These are phyloP conservation scores for Zeus faber DNA, from an alignment of 2,113 vertebrate genomes.

Conservation along the genomic window DNA sequence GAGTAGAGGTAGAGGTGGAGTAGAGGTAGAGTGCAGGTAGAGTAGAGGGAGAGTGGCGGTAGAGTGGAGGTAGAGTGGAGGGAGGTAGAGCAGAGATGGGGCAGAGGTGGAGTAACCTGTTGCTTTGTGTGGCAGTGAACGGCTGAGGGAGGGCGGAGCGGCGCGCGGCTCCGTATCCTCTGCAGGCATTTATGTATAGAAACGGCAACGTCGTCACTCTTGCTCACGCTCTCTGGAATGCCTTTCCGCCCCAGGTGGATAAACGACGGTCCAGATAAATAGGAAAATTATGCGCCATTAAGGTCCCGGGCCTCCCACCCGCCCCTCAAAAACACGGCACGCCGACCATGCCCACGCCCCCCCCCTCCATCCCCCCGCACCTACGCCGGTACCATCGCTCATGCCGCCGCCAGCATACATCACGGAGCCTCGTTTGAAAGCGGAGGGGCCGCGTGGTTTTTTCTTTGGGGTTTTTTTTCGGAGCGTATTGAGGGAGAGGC, in stretches of 20 bases:
- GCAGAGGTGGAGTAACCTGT: no score
- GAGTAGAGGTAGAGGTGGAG: no score
- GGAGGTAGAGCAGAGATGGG: no score
- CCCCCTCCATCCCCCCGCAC: conserved; percentile 34
- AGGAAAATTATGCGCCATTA: conserved; percentile 54
- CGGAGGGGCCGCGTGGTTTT: neutral
- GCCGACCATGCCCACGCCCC: conserved; percentile 16
- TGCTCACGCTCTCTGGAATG: conserved; percentile 17
- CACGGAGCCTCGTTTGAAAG: conserved; percentile 20
- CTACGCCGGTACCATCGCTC: conserved; percentile 24
- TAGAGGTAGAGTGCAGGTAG: no score
- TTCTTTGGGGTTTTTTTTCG: no score
- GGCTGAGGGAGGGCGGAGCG: no score
- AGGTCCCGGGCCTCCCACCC: conserved; percentile 36
- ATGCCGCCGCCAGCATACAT: conserved; percentile 26
- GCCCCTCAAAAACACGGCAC: conserved; percentile 19
- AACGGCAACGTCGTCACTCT: conserved; percentile 17
- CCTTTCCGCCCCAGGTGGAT: conserved; percentile 47
- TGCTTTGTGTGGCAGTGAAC: no score
- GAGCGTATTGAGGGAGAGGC: no score
- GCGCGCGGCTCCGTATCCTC: no score
- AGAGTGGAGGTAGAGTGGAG: no score
- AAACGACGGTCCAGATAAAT: conserved; percentile 45
- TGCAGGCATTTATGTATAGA: conserved; percentile 10
- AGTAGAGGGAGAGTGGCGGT: no score